phyloP scores from a whole-genome alignment of 2,888 invertebrate species.

The Octodonta nipae region DNA sequence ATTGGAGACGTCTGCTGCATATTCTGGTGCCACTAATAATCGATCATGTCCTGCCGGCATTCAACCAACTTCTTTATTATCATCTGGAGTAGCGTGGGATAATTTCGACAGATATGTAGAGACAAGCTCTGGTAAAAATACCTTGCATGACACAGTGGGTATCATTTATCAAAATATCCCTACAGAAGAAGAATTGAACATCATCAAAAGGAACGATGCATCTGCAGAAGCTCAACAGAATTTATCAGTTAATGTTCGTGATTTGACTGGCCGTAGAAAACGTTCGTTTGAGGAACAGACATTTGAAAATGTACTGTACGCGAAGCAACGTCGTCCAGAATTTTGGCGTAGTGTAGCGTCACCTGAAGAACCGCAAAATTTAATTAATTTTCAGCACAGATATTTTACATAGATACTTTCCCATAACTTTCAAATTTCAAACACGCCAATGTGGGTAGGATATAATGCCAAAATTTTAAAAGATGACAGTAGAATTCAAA shows the following conservation, averaged over 20 bases:
- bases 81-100: conserved; percentile 18
- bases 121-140: conserved; percentile 16
- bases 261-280: conserved; percentile 14
- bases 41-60: conserved; percentile 16
- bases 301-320: conserved; percentile 11
- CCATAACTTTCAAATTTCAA: conserved; percentile 6
- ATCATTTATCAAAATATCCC: conserved; percentile 22
- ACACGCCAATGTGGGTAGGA: conserved; percentile 10
- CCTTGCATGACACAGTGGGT: conserved; percentile 26
- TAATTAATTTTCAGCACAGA: conserved; percentile 5
- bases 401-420: conserved; percentile 11
- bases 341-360: conserved; percentile 9
- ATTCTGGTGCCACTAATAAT: conserved; percentile 10
- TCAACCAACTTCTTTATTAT: conserved; percentile 13
- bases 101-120: conserved; percentile 19
- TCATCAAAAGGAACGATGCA: neutral
- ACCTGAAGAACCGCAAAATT: conserved; percentile 7
- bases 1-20: conserved; percentile 17
- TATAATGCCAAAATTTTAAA: conserved; percentile 8
- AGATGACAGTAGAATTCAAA: conserved; percentile 13
- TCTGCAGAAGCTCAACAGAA: neutral
- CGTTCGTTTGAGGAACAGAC: conserved; percentile 12
- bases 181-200: conserved; percentile 12
- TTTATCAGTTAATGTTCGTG: conserved; percentile 7
- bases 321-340: conserved; percentile 12